Base-by-base conservation (phyloP, 2,113 vertebrate genomes). In the Serilophus lunatus region DNA sequence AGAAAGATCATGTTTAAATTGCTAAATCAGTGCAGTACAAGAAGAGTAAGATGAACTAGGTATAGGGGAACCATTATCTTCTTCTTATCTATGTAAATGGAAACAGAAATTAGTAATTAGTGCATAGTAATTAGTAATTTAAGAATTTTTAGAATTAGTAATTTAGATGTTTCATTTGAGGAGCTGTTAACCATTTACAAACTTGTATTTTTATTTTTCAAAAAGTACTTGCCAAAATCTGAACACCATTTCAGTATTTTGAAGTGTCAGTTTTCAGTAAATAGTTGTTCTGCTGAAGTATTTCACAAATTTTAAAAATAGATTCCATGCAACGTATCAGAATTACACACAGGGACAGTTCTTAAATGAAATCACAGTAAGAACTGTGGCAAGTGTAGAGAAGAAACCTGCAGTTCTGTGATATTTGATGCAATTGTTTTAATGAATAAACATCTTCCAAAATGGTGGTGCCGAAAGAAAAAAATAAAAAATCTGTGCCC, bases 201-300 rank as follows among this genome's bases (percentile, higher is more conserved):
- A 74, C 16, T 36, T 66, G 12, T 59, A 36, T 3, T 44, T 89
- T 79, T 31, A 31, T 64, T 82, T 90, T 91, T 79, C 18, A n/a
- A 71, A 72, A 78, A 50, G 40, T 42, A 7, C 50, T 57, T 90
- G 75, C 71, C 61, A 79, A 80, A 82, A 82, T 28, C 31, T 50
- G 28, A 88, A 35, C 40, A 42, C 7, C 18, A 88, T 13, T 74
- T 82, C 49, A 65, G 50, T 49, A 22, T 59, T 88, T 86, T 69
- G 63, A 96, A 97, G 82, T 88, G 45, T 35, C 54, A 70, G 33
- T 95, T 93, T 92, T 86, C 59, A 92, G 59, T 74, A 70, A 90
- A 80, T 28, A 72, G 40, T 38, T 57, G 19, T 57, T 88, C 94
- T 80, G 42, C 66, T 25, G 54, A 86, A 83, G 45, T 31, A 18